phyloP scores from a whole-genome alignment of 2,888 invertebrate species.

The Petrolisthes cinctipes region DNA sequence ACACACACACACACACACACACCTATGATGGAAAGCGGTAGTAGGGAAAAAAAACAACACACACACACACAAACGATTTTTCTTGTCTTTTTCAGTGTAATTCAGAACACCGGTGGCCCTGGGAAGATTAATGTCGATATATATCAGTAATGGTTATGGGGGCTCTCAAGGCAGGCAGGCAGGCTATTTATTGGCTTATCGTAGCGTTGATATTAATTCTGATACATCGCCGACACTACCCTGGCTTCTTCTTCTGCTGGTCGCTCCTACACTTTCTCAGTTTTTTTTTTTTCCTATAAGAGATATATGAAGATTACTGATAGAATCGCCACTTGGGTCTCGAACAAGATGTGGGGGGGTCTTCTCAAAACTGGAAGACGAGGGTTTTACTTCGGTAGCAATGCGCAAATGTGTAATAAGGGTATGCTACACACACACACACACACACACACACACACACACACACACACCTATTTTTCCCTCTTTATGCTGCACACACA shows the following conservation, averaged over 20 bases:
- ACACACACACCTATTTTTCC: too few species aligned
- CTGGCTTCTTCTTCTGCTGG: neutral
- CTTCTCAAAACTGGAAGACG: too few species aligned
- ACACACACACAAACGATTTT: slow-evolving; percentile 12
- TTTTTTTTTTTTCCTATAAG: too few species aligned
- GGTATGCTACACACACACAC: too few species aligned
- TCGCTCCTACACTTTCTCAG: too few species aligned
- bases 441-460: too few species aligned
- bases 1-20: slow-evolving; percentile 22
- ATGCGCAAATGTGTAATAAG: too few species aligned
- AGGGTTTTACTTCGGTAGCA: too few species aligned
- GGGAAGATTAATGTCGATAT: neutral
- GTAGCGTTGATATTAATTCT: neutral
- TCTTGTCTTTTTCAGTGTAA: neutral
- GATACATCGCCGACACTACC: neutral
- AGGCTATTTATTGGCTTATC: neutral
- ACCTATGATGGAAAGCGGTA: neutral
- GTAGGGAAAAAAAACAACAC: neutral
- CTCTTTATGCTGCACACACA: too few species aligned
- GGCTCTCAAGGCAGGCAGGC: neutral
- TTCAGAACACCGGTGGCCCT: neutral
- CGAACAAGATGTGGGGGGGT: too few species aligned
- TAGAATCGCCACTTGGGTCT: too few species aligned
- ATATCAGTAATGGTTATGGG: neutral
- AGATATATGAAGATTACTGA: too few species aligned